Percentiles rank a stretch among this genome's conserved stretches.
Conservation (phyloP, 2,797 vertebrate species). For the Acropternis orthonyx region DNA sequence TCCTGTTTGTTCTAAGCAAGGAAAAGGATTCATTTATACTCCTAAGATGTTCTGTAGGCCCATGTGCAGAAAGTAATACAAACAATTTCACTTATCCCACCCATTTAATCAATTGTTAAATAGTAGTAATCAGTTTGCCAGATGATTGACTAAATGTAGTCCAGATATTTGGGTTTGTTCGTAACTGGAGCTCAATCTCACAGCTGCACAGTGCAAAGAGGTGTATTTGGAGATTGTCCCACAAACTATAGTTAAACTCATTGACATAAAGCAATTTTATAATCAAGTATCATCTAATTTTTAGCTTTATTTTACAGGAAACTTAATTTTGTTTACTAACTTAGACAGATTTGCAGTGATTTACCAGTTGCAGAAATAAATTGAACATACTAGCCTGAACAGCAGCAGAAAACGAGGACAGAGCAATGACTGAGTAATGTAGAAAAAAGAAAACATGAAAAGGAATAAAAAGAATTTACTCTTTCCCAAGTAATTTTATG, state of each 20-base stretch:
- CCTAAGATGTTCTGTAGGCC: neutral
- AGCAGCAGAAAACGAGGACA: slow-evolving; percentile 49
- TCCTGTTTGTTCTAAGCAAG: slow-evolving; percentile 72
- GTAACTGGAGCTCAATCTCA: slow-evolving; percentile 37
- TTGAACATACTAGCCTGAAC: slow-evolving; percentile 31
- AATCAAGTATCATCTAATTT: neutral
- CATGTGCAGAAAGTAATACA: neutral
- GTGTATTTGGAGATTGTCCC: neutral
- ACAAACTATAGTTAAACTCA: neutral
- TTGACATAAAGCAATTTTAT: neutral
- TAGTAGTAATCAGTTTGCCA: neutral
- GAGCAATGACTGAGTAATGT: slow-evolving; percentile 3
- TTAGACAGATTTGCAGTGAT: slow-evolving; percentile 32
- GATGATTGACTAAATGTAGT: neutral
- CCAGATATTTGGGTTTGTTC: neutral
- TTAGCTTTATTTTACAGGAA: slow-evolving; percentile 19
- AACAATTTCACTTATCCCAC: slow-evolving; percentile 22
- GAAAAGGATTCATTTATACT: slow-evolving; percentile 67
- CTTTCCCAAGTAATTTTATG: neutral
- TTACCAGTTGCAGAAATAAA: slow-evolving; percentile 70
- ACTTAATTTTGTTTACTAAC: slow-evolving; percentile 5
- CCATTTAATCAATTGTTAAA: neutral
- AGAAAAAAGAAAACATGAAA: neutral
- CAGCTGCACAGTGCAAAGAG: neutral
- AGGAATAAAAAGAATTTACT: neutral